phyloP scores from a whole-genome alignment of 2,797 vertebrate species.

The Scolopax bukidnonensis region DNA sequence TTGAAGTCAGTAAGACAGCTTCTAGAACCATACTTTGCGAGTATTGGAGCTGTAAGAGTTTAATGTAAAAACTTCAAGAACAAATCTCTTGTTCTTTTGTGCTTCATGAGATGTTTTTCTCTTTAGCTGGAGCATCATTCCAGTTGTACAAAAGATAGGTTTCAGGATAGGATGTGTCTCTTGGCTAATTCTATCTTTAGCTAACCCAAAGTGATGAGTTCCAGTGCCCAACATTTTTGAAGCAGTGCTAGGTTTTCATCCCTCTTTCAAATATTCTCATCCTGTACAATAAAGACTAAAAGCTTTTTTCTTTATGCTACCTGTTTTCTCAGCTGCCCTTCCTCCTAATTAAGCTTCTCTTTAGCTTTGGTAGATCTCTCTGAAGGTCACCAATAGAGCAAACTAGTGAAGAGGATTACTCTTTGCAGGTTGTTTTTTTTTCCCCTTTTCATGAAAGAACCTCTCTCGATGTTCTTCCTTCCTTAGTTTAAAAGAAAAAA shows the following conservation, averaged over 20 bases:
- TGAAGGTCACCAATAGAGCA: slow-evolving; percentile 75
- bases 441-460: slow-evolving; percentile 10
- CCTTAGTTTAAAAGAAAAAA: background rate
- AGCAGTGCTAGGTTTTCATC: background rate
- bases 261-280: slow-evolving; percentile 64
- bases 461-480: background rate
- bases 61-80: background rate
- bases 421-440: background rate
- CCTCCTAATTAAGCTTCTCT: slow-evolving; percentile 73
- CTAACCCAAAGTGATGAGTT: background rate
- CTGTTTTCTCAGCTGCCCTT: slow-evolving; percentile 67
- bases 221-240: slow-evolving; percentile 20
- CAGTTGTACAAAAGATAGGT: background rate
- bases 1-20: background rate
- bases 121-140: background rate
- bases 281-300: slow-evolving; percentile 48
- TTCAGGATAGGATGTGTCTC: background rate
- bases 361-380: slow-evolving; percentile 66
- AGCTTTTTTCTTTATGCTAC: slow-evolving; percentile 48
- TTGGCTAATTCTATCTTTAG: background rate
- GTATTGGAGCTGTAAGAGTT: background rate
- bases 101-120: background rate
- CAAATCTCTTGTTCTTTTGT: background rate
- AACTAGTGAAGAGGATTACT: slow-evolving; percentile 57
- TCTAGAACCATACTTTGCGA: background rate